phyloP scores from a whole-genome alignment of 37 sponge, comb jelly and placozoan species.

The Halisarca cf. caerulea region DNA sequence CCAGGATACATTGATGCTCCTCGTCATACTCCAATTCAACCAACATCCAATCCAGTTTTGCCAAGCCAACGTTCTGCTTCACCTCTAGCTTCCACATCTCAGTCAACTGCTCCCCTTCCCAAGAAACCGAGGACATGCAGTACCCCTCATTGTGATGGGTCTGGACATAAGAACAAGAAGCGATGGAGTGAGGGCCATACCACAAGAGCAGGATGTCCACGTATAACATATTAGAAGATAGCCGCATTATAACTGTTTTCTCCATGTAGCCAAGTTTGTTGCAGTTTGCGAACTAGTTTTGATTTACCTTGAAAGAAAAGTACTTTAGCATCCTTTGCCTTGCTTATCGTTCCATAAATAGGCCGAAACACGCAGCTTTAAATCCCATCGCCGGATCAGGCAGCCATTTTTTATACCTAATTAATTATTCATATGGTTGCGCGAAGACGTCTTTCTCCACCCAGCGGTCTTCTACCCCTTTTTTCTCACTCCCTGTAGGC shows the following conservation, averaged over 20 bases:
- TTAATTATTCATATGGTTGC: not conserved
- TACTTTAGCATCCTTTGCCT: not conserved
- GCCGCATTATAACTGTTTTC: too few species aligned
- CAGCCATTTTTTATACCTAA: not conserved
- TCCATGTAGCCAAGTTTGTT: not conserved
- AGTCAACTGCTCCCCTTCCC: not conserved
- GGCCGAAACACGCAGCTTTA: too few species aligned
- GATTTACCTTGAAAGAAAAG: not conserved
- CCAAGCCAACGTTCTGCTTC: not conserved
- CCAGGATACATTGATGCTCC: not conserved
- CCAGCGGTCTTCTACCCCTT: not conserved
- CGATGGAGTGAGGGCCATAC: not conserved
- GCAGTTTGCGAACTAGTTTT: not conserved
- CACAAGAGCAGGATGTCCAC: not conserved
- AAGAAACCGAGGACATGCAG: not conserved
- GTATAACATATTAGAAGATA: not conserved
- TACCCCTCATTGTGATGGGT: not conserved
- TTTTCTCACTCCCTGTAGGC: not conserved
- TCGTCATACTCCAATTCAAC: not conserved
- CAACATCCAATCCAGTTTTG: not conserved
- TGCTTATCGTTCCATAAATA: not conserved
- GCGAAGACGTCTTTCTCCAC: not conserved
- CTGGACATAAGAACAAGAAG: not conserved
- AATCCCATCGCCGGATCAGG: not conserved
- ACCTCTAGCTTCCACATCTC: not conserved